Base-by-base conservation (phyloP, 2,113 vertebrate species). In the Sialia sialis region DNA sequence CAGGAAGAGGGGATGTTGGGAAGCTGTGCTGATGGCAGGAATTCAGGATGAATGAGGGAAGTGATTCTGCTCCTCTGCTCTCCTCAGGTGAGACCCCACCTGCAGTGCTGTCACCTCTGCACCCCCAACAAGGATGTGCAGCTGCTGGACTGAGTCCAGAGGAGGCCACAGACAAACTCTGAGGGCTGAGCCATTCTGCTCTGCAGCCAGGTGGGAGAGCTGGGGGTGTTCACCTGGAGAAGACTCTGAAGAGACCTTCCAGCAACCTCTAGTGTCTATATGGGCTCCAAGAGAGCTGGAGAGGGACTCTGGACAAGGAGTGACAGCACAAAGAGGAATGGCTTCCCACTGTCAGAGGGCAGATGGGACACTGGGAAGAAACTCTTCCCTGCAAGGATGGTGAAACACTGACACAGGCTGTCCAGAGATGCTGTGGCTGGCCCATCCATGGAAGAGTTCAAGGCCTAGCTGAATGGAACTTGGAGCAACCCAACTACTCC, bases 1-100 rank as follows among this genome's bases (percentile, higher is more conserved):
- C 81, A 43, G 72, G 41, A 60, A 60, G 22, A 64, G 13, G 0
- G 0, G 44, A 25, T 66, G 80, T 80, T 2, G 12, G 52, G 67
- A 91, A 78, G 39, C 66, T 36, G 18, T 59, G 56, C 60, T 34
- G 1, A 32, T 10, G 6, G 46, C 32, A 29, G 44, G 59, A 72
- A 70, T 32, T 48, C 43, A 54, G 52, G 6, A 44, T 19, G 12
- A 63, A 68, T 27, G 0, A 76, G 17, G 39, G 48, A 41, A 39
- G 17, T 39, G 34, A 36, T 55, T 83, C 46, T 62, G 46, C n/a
- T 22, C 52, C 54, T 67, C n/a, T 82, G 59, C 43, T 20, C 18
- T 8, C 10, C 25, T 54, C 77, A 39, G 54, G 29, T 34, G n/a
- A 68, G 46, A 54, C n/a, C 29, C 16, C 13, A 62, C 34, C 46